These are phyloP conservation scores for Scatophagus argus DNA, from an alignment of 2,113 vertebrate species.

Conservation along the genomic window DNA sequence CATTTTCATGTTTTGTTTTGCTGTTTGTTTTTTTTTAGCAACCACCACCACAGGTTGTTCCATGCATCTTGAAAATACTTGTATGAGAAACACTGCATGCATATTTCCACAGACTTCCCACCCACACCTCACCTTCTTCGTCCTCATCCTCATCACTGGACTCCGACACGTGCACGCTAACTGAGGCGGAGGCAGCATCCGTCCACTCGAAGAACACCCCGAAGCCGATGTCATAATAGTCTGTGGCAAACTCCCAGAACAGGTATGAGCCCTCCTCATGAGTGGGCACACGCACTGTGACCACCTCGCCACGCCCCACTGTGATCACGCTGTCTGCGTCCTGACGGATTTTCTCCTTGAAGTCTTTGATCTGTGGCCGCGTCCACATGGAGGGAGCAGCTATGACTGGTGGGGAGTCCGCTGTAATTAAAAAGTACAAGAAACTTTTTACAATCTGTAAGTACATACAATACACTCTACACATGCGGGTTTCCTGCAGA, in stretches of 20 bases:
- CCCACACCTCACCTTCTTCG: slow-evolving; percentile 89
- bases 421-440: slow-evolving; percentile 15
- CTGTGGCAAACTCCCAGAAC: slow-evolving; percentile 99
- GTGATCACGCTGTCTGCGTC: slow-evolving; percentile 98
- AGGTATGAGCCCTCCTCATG: slow-evolving; percentile 98
- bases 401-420: slow-evolving; percentile 92
- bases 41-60: background rate
- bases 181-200: slow-evolving; percentile 93
- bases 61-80: background rate
- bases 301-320: slow-evolving; percentile 97
- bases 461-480: background rate
- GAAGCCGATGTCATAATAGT: slow-evolving; percentile 99
- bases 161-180: slow-evolving; percentile 98
- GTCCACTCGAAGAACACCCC: slow-evolving; percentile 99
- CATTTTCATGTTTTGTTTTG: too few species aligned
- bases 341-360: slow-evolving; percentile 98
- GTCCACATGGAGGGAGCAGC: slow-evolving; percentile 99
- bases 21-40: background rate
- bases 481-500: background rate
- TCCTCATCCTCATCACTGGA: slow-evolving; percentile 99
- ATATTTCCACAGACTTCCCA: background rate
- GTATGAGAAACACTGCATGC: background rate
- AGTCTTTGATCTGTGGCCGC: slow-evolving; percentile 97
- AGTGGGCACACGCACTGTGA: slow-evolving; percentile 97
- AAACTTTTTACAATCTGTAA: background rate